A percentile compares a stretch with the other conserved stretches of the same genome.
phyloP scores from a whole-genome alignment of 2,888 invertebrate genomes.

The Sympetrum striolatum region DNA sequence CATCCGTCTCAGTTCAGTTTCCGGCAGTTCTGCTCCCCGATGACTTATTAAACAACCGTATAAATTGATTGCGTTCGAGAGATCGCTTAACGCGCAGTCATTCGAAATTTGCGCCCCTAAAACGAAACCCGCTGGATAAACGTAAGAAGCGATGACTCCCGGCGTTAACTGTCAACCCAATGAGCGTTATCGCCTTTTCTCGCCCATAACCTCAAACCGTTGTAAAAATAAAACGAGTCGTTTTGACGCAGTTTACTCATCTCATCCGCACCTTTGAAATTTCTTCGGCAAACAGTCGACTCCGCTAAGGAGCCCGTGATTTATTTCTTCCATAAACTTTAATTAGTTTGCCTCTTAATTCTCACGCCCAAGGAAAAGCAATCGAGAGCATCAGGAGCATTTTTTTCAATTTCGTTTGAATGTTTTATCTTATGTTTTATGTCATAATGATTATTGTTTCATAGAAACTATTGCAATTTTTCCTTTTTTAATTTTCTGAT shows the following conservation, averaged over 20 bases:
- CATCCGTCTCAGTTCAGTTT: not conserved
- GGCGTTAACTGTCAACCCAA: slow-evolving; percentile 29
- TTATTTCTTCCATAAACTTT: slow-evolving; percentile 41
- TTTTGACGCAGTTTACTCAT: slow-evolving; percentile 28
- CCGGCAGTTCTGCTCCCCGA: not conserved
- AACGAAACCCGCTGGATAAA: not conserved
- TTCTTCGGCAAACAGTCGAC: slow-evolving; percentile 22
- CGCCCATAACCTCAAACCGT: slow-evolving; percentile 26
- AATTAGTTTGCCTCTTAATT: slow-evolving; percentile 38
- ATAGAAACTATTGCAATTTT: too few species aligned
- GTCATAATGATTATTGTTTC: too few species aligned
- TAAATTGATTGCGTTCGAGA: not conserved
- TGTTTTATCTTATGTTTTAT: too few species aligned
- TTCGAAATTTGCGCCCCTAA: not conserved
- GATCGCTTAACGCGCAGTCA: not conserved
- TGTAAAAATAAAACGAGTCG: slow-evolving; percentile 39
- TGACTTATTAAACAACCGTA: not conserved
- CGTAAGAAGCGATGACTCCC: not conserved
- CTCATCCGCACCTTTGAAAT: slow-evolving; percentile 33
- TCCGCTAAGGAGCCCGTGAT: slow-evolving; percentile 20
- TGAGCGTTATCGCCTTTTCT: slow-evolving; percentile 17
- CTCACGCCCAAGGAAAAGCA: slow-evolving; percentile 12
- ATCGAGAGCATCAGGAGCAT: not conserved
- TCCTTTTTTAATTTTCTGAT: too few species aligned
- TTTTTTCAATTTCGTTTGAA: too few species aligned